phyloP scores from a whole-genome alignment of 2,113 vertebrate genomes.

The Hemicordylus capensis region DNA sequence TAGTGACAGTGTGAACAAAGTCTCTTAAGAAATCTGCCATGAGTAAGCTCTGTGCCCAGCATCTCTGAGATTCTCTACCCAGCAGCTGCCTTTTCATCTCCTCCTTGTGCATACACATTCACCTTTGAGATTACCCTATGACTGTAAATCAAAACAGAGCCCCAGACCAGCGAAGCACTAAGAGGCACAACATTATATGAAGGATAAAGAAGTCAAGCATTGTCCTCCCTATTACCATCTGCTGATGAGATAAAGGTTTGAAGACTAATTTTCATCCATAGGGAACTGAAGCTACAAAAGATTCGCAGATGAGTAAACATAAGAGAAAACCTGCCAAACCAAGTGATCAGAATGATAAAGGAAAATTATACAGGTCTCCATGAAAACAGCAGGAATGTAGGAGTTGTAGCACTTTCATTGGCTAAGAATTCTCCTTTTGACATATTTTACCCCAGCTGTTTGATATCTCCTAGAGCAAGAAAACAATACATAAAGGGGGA shows the following conservation, averaged over 20 bases:
- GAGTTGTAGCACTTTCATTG: neutral
- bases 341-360: constrained; percentile 42
- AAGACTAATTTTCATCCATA: constrained; percentile 12
- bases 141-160: constrained; percentile 45
- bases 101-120: constrained; percentile 37
- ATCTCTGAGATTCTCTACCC: neutral
- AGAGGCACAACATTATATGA: constrained; percentile 32
- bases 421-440: neutral
- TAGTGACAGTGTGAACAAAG: neutral
- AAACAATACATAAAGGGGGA: neutral
- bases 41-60: constrained; percentile 7
- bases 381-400: constrained; percentile 26
- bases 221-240: neutral
- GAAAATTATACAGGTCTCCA: constrained; percentile 24
- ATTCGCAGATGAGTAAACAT: constrained; percentile 36
- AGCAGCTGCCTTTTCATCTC: constrained; percentile 44
- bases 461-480: neutral
- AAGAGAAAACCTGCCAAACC: constrained; percentile 39
- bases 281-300: constrained; percentile 39
- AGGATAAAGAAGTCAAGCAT: constrained; percentile 38
- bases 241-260: constrained; percentile 31
- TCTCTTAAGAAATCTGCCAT: constrained; percentile 12
- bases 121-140: constrained; percentile 28
- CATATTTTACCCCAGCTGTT: neutral
- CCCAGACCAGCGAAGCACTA: constrained; percentile 15